Evolutionary conservation across 2,797 vertebrate species (phyloP).

Genomic region (Nyctibius grandis): DNA sequence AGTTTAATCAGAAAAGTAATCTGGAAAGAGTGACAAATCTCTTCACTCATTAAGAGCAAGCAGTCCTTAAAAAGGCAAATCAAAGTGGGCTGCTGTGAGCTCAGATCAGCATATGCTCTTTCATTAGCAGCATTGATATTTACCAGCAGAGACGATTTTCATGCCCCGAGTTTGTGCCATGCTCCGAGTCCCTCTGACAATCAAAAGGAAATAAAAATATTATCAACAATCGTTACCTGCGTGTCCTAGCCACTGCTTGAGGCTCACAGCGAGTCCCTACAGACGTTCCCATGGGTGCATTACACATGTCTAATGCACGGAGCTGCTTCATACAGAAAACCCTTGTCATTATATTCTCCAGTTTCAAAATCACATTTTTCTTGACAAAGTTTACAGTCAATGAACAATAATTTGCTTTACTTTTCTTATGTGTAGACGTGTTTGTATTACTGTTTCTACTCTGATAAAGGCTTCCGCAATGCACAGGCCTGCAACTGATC

Average conservation of each 20-base stretch:
- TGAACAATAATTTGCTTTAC: neutral
- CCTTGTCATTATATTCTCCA: neutral
- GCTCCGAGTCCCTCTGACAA: neutral
- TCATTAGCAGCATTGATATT: neutral
- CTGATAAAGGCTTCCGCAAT: neutral
- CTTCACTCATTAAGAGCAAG: neutral
- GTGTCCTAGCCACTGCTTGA: neutral
- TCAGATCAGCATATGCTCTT: neutral
- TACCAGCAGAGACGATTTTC: conserved; percentile 10
- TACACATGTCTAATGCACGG: neutral
- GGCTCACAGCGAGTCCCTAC: neutral
- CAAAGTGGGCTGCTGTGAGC: neutral
- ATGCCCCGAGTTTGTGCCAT: neutral
- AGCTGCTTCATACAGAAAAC: neutral
- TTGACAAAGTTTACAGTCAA: neutral
- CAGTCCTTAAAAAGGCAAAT: neutral
- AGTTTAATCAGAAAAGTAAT: conserved; percentile 13
- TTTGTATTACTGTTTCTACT: neutral
- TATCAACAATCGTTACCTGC: neutral
- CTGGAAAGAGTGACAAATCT: neutral
- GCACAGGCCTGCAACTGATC: neutral
- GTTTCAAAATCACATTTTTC: neutral
- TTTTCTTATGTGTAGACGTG: neutral
- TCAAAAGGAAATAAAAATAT: neutral
- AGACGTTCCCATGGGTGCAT: neutral